A percentile compares a stretch with the other conserved stretches of the same genome.
These are phyloP conservation scores for Helogale parvula DNA, from an alignment of 2,113 vertebrate genomes.

Conservation along the genomic window DNA sequence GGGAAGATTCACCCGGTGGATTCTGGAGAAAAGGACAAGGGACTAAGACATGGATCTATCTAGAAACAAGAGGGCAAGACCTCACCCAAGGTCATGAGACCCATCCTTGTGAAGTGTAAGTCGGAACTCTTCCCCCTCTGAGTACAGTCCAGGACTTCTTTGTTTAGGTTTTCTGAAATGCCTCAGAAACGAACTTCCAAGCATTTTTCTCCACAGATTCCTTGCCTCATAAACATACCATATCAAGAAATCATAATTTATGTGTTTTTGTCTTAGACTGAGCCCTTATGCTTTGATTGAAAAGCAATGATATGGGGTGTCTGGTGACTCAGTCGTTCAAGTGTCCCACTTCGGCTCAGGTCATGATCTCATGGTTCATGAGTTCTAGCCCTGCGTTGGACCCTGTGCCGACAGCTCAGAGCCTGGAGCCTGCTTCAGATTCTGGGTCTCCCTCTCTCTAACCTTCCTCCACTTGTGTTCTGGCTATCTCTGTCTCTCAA, in stretches of 20 bases:
- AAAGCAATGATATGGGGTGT: background rate
- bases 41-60: background rate
- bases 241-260: background rate
- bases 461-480: too few relatives aligned
- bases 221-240: background rate
- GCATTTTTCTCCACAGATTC: background rate
- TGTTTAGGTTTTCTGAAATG: constrained; percentile 32
- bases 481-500: too few relatives aligned
- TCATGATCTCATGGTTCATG: too few relatives aligned
- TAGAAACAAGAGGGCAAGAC: background rate
- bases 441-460: too few relatives aligned
- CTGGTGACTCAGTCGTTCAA: too few relatives aligned
- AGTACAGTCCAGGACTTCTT: background rate
- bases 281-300: background rate
- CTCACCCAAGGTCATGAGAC: background rate
- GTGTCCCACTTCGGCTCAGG: too few relatives aligned
- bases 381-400: too few relatives aligned
- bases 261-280: background rate
- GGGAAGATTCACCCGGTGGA: background rate
- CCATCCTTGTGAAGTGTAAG: background rate
- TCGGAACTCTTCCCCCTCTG: background rate
- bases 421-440: too few relatives aligned
- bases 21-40: background rate
- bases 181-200: constrained; percentile 15
- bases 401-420: too few relatives aligned